Percentiles rank a stretch among this genome's conserved stretches.
These are phyloP conservation scores for Sebastes oblongus DNA, from an alignment of 2,797 vertebrate genomes.

Conservation along the genomic window DNA sequence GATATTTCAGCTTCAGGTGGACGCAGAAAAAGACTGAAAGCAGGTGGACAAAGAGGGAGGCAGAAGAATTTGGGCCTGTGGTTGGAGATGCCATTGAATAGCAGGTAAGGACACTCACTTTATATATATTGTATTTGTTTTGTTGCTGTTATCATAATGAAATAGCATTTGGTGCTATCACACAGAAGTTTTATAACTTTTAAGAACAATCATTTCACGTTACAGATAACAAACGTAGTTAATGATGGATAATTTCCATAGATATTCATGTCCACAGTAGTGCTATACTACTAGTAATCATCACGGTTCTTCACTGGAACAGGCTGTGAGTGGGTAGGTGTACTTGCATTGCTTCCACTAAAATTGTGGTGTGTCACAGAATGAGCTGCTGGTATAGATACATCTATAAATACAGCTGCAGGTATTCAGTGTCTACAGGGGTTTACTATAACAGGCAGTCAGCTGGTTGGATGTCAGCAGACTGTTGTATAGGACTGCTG, in stretches of 20 bases:
- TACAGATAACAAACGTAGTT: background rate
- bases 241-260: background rate
- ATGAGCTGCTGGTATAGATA: slow-evolving; percentile 48
- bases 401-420: slow-evolving; percentile 75
- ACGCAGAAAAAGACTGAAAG: slow-evolving; percentile 9
- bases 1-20: slow-evolving; percentile 7
- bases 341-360: background rate
- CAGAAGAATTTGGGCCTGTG: slow-evolving; percentile 26
- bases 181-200: slow-evolving; percentile 3
- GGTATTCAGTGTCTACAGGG: slow-evolving; percentile 61
- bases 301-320: background rate
- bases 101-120: slow-evolving; percentile 62
- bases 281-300: background rate
- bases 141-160: background rate
- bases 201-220: background rate
- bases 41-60: slow-evolving; percentile 24
- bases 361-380: slow-evolving; percentile 50
- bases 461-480: slow-evolving; percentile 61
- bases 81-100: slow-evolving; percentile 53
- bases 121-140: background rate
- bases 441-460: slow-evolving; percentile 72
- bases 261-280: background rate
- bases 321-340: background rate
- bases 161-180: background rate
- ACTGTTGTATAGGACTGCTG: slow-evolving; percentile 30